Conservation (phyloP, 1,140 invertebrate genomes). For the Tyrophagus putrescentiae region DNA sequence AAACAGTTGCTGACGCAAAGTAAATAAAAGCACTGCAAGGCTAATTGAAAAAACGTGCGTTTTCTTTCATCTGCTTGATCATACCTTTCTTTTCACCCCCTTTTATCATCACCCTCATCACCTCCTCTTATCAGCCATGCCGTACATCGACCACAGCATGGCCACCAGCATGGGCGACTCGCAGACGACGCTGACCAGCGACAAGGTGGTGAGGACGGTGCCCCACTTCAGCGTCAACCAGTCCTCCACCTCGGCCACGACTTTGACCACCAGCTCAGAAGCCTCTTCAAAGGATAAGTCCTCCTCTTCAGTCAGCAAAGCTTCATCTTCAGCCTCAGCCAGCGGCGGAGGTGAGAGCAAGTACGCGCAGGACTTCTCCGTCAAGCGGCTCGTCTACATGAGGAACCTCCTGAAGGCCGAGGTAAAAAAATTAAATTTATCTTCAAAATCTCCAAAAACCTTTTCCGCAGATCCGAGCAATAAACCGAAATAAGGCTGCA, state of each 20-base stretch:
- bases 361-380: background rate
- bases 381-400: background rate
- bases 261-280: background rate
- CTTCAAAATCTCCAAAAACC: background rate
- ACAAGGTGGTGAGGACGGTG: background rate
- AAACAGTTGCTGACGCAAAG: too few species aligned
- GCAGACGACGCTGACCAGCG: background rate
- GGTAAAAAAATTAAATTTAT: background rate
- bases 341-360: too few species aligned
- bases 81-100: too few species aligned
- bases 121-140: too few species aligned
- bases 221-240: background rate
- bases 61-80: too few species aligned
- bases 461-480: background rate
- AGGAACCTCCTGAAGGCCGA: background rate
- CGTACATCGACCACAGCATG: background rate
- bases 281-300: background rate
- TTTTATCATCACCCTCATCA: too few species aligned
- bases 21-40: too few species aligned
- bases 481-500: background rate
- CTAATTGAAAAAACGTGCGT: too few species aligned
- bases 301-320: too few species aligned
- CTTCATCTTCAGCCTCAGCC: too few species aligned
- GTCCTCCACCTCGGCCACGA: background rate
- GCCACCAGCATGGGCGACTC: background rate